Base-by-base conservation (phyloP, 2,888 invertebrate genomes). In the Coleophora deauratella region DNA sequence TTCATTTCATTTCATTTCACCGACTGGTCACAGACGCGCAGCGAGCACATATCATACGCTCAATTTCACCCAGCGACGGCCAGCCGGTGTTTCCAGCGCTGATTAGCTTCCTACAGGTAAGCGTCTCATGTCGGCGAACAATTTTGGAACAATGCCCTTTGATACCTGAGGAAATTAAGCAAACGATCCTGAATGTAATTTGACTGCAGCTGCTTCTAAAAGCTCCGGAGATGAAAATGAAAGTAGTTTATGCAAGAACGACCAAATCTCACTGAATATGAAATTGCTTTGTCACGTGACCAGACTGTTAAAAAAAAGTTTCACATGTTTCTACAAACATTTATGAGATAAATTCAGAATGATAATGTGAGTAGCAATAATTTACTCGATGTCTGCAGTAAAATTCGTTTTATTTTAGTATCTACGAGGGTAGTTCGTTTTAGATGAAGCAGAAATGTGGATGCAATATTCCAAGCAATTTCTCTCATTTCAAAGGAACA, bases 1-100 rank as follows among this genome's bases (percentile, higher is more conserved):
- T n/a, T n/a, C n/a, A n/a, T n/a, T n/a, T n/a, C n/a, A n/a, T n/a
- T n/a, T n/a, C n/a, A n/a, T n/a, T n/a, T 59, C 62, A 58, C 58
- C 62, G 61, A 67, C 55, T 67, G 70, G 70, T 57, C 69, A 62
- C 74, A 72, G 71, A 63, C 70, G 75, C 68, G 54, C 66, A 70
- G 60, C 66, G 64, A 55, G 56, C 60, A 59, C 63, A 67, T 67
- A 21, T 21, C 71, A 74, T 62, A 77, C 76, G 76, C 71, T 75
- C 78, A 78, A 78, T 79, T 81, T 74, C 76, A 69, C 71, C 54
- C 54, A 49, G 56, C 61, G 55, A 66, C 58, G 51, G 52, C 41
- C 40, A 46, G 49, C 41, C 48, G 37, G 37, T 45, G 47, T 10
- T 31, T 42, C 46, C 43, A 35, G 43, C 51, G 46, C 48, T 35